phyloP scores from a whole-genome alignment of 2,797 vertebrate genomes.

The Trichosurus vulpecula region DNA sequence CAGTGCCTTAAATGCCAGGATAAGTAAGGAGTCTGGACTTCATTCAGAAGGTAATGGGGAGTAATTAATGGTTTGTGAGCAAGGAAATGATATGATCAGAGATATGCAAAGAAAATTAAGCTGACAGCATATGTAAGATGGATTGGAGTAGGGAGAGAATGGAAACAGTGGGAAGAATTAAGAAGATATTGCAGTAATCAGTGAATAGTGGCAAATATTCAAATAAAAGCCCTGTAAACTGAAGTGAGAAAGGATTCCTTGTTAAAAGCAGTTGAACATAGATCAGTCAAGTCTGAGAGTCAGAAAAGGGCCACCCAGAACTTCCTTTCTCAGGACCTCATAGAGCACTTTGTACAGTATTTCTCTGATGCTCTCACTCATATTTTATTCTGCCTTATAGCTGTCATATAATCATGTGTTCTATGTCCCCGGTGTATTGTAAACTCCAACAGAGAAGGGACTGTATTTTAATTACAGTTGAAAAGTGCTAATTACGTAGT shows the following conservation, averaged over 20 bases:
- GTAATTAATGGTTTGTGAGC: not conserved
- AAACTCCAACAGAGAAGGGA: not conserved
- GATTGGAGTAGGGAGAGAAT: slow-evolving; percentile 1
- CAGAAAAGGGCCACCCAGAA: not conserved
- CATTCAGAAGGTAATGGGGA: not conserved
- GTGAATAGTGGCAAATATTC: not conserved
- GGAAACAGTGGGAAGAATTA: not conserved
- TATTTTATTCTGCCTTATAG: not conserved
- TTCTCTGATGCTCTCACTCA: not conserved
- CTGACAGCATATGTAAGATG: not conserved
- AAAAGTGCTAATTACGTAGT: not conserved
- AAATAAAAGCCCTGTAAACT: not conserved
- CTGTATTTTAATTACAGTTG: not conserved
- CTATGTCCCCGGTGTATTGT: not conserved
- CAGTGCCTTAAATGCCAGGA: not conserved
- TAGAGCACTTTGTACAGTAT: not conserved
- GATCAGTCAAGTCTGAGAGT: not conserved
- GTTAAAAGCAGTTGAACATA: not conserved
- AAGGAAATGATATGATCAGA: not conserved
- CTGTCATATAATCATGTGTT: not conserved
- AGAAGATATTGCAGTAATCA: not conserved
- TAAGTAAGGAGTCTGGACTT: not conserved
- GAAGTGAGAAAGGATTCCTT: not conserved
- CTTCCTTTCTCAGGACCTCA: not conserved
- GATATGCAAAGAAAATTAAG: not conserved